phyloP scores from a whole-genome alignment of 2,797 vertebrate genomes.

The Botia kubotai region DNA sequence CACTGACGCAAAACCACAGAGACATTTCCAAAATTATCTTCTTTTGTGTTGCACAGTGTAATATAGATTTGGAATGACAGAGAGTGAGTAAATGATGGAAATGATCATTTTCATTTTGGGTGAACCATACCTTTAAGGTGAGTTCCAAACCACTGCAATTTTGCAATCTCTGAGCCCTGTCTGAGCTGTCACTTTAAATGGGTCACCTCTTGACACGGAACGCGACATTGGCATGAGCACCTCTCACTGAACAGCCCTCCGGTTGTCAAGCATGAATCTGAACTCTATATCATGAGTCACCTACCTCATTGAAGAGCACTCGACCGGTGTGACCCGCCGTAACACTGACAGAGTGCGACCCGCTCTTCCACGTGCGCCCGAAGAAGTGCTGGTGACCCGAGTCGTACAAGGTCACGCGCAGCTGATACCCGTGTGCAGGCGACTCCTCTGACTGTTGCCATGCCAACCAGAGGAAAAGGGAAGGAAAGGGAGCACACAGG shows the following conservation, averaged over 20 bases:
- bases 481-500: neutral
- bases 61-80: neutral
- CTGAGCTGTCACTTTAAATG: neutral
- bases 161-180: neutral
- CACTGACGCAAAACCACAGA: too few relatives aligned
- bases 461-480: conserved; percentile 17
- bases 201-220: conserved; percentile 14
- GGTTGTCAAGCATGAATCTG: neutral
- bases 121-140: neutral
- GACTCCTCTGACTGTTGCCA: conserved; percentile 64
- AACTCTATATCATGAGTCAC: conserved; percentile 21
- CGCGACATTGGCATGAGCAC: neutral
- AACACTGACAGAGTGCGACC: conserved; percentile 63
- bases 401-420: conserved; percentile 88
- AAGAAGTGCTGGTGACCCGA: conserved; percentile 86
- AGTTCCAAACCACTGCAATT: neutral
- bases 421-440: conserved; percentile 76
- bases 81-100: too few relatives aligned
- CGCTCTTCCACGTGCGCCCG: conserved; percentile 89
- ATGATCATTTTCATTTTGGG: too few relatives aligned
- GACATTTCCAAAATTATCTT: too few relatives aligned
- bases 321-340: conserved; percentile 53
- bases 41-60: neutral
- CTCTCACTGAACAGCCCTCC: neutral
- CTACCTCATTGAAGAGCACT: conserved; percentile 86